These are phyloP conservation scores for Entomobrya multifasciata DNA, from an alignment of 2,888 invertebrate species.

Conservation along the genomic window DNA sequence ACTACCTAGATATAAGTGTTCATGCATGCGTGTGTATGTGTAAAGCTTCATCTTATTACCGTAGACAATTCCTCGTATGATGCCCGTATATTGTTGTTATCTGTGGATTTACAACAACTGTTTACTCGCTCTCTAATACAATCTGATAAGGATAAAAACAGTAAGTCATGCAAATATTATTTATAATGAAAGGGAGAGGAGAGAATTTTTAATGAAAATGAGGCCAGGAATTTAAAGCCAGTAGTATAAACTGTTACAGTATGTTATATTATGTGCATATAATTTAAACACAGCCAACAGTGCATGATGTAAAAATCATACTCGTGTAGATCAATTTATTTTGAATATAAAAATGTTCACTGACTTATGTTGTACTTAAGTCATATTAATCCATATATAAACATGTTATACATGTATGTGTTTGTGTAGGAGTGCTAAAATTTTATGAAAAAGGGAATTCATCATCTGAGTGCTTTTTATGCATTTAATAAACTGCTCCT, in stretches of 20 bases:
- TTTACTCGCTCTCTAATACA: slow-evolving; percentile 43
- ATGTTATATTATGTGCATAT: background rate
- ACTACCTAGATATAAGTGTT: background rate
- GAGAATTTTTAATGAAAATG: slow-evolving; percentile 32
- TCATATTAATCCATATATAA: too few species aligned
- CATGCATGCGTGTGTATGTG: background rate
- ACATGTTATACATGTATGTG: too few species aligned
- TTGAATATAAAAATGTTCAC: too few species aligned
- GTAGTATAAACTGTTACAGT: slow-evolving; percentile 40
- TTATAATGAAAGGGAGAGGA: background rate
- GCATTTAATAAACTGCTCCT: too few species aligned
- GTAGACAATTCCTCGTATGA: slow-evolving; percentile 6
- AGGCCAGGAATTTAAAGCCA: slow-evolving; percentile 46
- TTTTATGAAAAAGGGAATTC: too few species aligned
- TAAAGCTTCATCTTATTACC: background rate
- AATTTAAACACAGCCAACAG: too few species aligned
- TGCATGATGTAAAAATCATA: too few species aligned
- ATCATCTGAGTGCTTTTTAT: too few species aligned
- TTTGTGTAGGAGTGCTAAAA: too few species aligned
- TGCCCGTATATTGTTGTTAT: slow-evolving; percentile 30
- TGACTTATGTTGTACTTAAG: too few species aligned
- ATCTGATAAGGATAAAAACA: slow-evolving; percentile 48
- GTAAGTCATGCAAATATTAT: slow-evolving; percentile 6
- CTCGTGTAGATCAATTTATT: too few species aligned
- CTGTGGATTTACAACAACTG: slow-evolving; percentile 51